These are phyloP conservation scores for Pharmacophagus antenor DNA, from an alignment of 2,888 invertebrate genomes.

Conservation along the genomic window DNA sequence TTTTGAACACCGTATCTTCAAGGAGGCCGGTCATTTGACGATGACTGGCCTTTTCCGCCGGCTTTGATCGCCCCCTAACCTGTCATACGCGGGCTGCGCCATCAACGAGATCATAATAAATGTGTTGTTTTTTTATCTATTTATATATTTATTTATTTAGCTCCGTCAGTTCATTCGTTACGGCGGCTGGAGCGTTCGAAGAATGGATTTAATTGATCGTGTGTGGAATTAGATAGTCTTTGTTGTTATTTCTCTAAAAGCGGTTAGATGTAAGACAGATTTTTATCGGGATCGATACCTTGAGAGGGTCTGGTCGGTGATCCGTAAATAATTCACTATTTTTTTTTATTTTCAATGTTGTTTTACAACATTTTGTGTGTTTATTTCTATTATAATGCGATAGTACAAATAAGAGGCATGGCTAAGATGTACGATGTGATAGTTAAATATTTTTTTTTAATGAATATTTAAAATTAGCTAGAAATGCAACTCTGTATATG, in stretches of 20 bases:
- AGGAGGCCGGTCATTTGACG: slow-evolving; percentile 35
- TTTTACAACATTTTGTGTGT: too few relatives aligned
- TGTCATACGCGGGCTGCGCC: slow-evolving; percentile 65
- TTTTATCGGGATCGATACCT: background rate
- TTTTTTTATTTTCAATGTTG: too few relatives aligned
- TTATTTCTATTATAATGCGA: too few relatives aligned
- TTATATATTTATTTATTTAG: slow-evolving; percentile 17
- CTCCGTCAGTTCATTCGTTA: slow-evolving; percentile 59
- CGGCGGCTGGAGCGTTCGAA: slow-evolving; percentile 41
- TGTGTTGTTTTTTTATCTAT: slow-evolving; percentile 49
- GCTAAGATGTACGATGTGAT: too few relatives aligned
- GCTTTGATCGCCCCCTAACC: slow-evolving; percentile 65
- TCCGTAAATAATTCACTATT: background rate
- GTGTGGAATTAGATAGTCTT: slow-evolving; percentile 41
- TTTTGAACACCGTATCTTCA: slow-evolving; percentile 5
- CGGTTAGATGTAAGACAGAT: background rate
- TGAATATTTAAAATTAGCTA: too few relatives aligned
- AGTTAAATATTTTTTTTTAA: too few relatives aligned
- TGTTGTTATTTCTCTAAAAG: slow-evolving; percentile 20
- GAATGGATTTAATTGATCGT: slow-evolving; percentile 60
- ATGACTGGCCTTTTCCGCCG: slow-evolving; percentile 61
- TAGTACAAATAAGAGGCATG: too few relatives aligned
- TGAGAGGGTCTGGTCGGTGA: background rate
- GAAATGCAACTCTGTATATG: too few relatives aligned
- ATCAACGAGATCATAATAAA: slow-evolving; percentile 50